Conservation (phyloP, 2,113 vertebrate genomes). For the Scopus umbretta region DNA sequence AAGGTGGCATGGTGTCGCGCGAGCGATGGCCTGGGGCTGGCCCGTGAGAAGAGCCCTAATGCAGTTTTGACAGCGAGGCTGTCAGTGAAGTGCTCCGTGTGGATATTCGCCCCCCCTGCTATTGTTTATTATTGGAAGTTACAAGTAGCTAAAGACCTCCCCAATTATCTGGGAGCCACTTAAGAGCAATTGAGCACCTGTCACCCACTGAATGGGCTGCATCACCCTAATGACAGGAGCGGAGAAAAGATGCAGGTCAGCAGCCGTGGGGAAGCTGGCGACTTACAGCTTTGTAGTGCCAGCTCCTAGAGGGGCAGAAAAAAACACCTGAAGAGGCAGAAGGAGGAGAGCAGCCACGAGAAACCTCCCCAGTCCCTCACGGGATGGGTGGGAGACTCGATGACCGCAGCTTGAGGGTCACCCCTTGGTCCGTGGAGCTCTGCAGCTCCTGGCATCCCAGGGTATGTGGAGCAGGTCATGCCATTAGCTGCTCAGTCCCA, state of each 20-base stretch:
- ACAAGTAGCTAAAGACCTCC: constrained; percentile 69
- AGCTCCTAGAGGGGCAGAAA: not conserved
- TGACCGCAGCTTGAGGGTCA: not conserved
- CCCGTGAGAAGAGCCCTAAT: not conserved
- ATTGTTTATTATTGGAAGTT: constrained; percentile 66
- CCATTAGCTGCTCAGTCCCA: not conserved
- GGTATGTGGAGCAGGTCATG: not conserved
- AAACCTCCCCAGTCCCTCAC: not conserved
- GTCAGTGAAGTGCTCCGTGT: not conserved
- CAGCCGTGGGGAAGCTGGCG: not conserved
- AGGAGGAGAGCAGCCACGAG: not conserved
- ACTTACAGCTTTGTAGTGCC: constrained; percentile 10
- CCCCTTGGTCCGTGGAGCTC: accelerated
- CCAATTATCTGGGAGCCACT: constrained; percentile 66
- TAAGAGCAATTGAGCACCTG: constrained; percentile 68
- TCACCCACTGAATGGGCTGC: constrained; percentile 57
- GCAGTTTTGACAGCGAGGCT: not conserved
- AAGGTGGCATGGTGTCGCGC: not conserved
- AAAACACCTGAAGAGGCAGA: not conserved
- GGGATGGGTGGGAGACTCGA: not conserved
- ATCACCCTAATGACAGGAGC: constrained; percentile 50
- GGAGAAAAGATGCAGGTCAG: constrained; percentile 43
- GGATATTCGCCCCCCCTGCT: not conserved
- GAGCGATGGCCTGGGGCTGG: not conserved
- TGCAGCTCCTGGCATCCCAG: not conserved